These are phyloP conservation scores for Lates japonicus DNA, from an alignment of 2,797 vertebrate species.

Conservation along the genomic window DNA sequence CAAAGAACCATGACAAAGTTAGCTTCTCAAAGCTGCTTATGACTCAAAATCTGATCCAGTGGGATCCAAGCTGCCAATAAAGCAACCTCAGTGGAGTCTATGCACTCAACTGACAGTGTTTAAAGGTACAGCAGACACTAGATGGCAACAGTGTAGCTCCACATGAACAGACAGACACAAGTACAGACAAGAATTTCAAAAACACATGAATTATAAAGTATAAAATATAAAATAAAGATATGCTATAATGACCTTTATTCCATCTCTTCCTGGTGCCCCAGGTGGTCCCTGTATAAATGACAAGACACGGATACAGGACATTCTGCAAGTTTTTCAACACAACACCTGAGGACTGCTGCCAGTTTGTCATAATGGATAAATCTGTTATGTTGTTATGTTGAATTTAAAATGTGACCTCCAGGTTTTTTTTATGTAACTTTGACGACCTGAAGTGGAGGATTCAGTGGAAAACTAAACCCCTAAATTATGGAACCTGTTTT, in stretches of 20 bases:
- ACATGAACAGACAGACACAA: conserved; percentile 19
- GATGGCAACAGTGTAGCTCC: conserved; percentile 6
- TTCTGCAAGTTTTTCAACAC: not conserved
- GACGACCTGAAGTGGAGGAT: not conserved
- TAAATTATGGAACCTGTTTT: not conserved
- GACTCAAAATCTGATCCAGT: not conserved
- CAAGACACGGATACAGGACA: conserved; percentile 17
- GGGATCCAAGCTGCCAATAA: not conserved
- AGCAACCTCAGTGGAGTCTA: not conserved
- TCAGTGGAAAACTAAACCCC: not conserved
- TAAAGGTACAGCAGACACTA: not conserved
- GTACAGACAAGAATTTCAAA: not conserved
- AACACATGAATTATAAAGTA: not conserved
- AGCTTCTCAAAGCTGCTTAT: not conserved
- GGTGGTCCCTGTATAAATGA: conserved; percentile 80
- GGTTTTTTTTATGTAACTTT: not conserved
- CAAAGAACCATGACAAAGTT: not conserved
- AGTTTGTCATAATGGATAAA: not conserved
- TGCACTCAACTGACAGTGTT: not conserved
- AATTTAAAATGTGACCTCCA: conserved; percentile 1
- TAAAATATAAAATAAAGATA: conserved; percentile 3
- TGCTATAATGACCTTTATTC: conserved; percentile 81
- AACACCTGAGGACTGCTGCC: not conserved
- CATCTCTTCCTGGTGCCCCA: conserved; percentile 85
- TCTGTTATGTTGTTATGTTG: too few species aligned